Base-by-base conservation (phyloP, 2,797 vertebrate species). In the Hafferia zeledoni region DNA sequence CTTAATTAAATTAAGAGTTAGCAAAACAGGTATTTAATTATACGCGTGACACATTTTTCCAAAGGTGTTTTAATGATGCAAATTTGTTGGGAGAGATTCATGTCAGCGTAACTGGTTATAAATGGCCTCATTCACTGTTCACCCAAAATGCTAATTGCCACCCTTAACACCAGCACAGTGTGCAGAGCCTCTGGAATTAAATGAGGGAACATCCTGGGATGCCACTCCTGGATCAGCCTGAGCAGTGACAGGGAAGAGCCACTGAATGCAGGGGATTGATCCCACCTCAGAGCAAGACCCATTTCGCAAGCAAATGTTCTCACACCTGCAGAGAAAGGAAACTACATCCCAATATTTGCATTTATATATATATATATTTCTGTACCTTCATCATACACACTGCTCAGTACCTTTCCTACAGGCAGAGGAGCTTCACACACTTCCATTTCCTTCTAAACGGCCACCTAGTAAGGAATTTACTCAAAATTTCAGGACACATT, bases 1-100 rank as follows among this genome's bases (percentile, higher is more conserved):
- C 91, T 91, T 96, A 96, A 95, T 94, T 96, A 93, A 92, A 94
- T 91, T 86, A 96, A 90, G 87, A 95, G 90, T 94, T 96, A 91
- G 95, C 67, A 93, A 94, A 94, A 90, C 93, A 95, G 94, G 93
- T 97, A 95, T 95, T 96, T 96, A 96, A 96, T 95, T 93, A 91
- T 83, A 93, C 4, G 22, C 74, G 74, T 77, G 93, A 93, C 91
- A 96, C 94, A 95, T 94, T 94, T 95, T 93, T 95, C 88, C 89
- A 90, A 70, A 94, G 91, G 83, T 97, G 89, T 90, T 87, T 91
- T 87, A 94, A 95, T 52, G 91, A 94, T 82, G 89, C 87, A 91
- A 64, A 95, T 96, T 94, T 90, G 91, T 64, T 79, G 89, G 82
- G 92, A 87, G 68, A 96, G 83, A 94, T 75, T 86, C 86, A 68